Evolutionary conservation across 2,113 vertebrate genomes (phyloP).

Genomic region (Porphyrio hochstetteri): DNA sequence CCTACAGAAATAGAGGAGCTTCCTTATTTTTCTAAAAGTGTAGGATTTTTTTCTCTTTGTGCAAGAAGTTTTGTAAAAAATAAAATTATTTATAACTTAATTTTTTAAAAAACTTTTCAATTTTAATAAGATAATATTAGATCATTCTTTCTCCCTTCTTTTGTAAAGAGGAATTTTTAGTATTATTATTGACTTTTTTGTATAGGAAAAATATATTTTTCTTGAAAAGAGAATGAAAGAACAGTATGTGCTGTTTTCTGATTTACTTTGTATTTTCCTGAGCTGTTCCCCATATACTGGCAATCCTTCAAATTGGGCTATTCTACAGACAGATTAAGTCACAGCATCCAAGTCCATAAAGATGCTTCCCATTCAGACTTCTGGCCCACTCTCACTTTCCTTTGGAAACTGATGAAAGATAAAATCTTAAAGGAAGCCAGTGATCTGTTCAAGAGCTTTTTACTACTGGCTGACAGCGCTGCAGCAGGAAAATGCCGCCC

Average conservation of each 20-base stretch:
- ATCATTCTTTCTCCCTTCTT: neutral
- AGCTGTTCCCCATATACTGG: neutral
- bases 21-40: neutral
- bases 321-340: constrained; percentile 1
- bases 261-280: neutral
- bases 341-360: neutral
- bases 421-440: constrained; percentile 4
- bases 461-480: neutral
- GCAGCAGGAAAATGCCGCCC: neutral
- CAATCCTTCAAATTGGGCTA: neutral
- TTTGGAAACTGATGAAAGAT: constrained; percentile 1
- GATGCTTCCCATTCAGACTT: neutral
- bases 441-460: constrained; percentile 4
- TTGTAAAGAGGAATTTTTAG: neutral
- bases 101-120: neutral
- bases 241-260: neutral
- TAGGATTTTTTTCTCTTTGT: neutral
- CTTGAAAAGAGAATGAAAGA: neutral
- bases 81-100: neutral
- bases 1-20: neutral
- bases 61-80: neutral
- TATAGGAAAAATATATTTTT: accelerated
- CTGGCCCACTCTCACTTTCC: neutral
- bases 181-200: neutral
- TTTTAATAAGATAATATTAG: neutral